Percentiles rank a stretch among this genome's conserved stretches.
Conservation (phyloP, 2,113 vertebrate genomes). For the Labrus mixtus region DNA sequence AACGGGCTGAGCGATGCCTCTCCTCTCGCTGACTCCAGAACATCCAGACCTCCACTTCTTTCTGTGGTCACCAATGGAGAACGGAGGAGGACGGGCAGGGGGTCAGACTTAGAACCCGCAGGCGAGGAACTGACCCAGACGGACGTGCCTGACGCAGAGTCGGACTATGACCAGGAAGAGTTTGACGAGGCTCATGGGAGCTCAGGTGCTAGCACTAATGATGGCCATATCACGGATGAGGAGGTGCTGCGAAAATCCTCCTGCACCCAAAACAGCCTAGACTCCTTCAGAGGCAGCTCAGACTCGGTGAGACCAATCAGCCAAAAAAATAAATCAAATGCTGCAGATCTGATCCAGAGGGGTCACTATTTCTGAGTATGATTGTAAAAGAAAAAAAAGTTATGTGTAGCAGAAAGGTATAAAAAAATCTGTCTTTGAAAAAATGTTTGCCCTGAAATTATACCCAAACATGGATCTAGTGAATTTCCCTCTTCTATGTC, state of each 20-base stretch:
- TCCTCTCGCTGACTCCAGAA: conserved; percentile 26
- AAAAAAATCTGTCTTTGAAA: no score
- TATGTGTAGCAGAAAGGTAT: no score
- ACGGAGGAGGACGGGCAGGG: conserved; percentile 45
- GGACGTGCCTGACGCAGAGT: conserved; percentile 85
- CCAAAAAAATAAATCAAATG: background rate
- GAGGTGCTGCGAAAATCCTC: conserved; percentile 85
- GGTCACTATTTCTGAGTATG: background rate
- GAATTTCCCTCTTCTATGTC: conserved; percentile 9
- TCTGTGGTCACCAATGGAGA: conserved; percentile 57
- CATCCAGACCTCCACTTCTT: conserved; percentile 29
- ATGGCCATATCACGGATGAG: conserved; percentile 86
- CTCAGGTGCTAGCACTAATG: conserved; percentile 83
- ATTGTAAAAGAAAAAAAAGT: no score
- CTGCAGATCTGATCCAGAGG: background rate
- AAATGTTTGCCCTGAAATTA: background rate
- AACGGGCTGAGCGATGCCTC: conserved; percentile 41
- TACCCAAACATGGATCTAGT: background rate
- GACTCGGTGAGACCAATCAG: conserved; percentile 87
- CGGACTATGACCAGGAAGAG: conserved; percentile 92
- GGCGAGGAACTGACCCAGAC: conserved; percentile 75
- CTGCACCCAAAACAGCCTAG: conserved; percentile 87
- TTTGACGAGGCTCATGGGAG: conserved; percentile 86
- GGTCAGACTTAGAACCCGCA: conserved; percentile 71
- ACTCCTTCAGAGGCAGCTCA: conserved; percentile 89